Evolutionary conservation across 37 sponge, comb jelly and placozoan species (phyloP), one percentile per base, ranked within the genome.

Genomic region (Spongilla lacustris): DNA sequence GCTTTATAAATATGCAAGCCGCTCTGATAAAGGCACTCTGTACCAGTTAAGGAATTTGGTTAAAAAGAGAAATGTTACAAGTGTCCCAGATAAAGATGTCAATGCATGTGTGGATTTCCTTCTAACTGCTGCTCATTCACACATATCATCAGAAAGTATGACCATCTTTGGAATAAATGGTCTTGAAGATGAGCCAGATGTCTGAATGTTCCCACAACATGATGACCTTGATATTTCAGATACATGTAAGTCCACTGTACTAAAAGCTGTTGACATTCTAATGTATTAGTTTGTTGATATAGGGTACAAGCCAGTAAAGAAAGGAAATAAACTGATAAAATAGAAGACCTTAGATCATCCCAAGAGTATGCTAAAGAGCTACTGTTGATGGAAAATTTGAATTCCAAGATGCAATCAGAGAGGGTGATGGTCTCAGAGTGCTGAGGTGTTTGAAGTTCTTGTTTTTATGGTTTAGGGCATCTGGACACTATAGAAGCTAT

Each of bases 31-130:
- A 21, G 84, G 78, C 34, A 89, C 84, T 0, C 74, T 84, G 25
- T 89, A 36, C 70, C 89, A 89, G 33, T 37, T 89, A 68, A 46
- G 89, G 58, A 89, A 89, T 37, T 67, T 84, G 78, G 32, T 89
- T 17, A 21, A 77, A 37, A 76, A 84, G 2, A 83, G 78, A 31
- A 88, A 84, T n/a, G 89, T 88, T 17, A 11, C 36, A 12, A 75
- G 28, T 14, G 66, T 70, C 12, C 72, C 74, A 19, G 68, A 74
- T 32, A 2, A 29, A 0, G 77, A 84, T 27, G 26, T 90, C 25
- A 73, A 74, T 30, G 74, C 81, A n/a, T 25, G 66, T 68, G 79
- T 84, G 28, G 89, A 89, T 46, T 37, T 84, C 31, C 35, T 84
- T 4, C 50, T 29, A 28, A 21, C 68, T 23, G 73, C 84, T 21